Conservation (phyloP, 2,113 vertebrate genomes). For the Tupaia chinensis region DNA sequence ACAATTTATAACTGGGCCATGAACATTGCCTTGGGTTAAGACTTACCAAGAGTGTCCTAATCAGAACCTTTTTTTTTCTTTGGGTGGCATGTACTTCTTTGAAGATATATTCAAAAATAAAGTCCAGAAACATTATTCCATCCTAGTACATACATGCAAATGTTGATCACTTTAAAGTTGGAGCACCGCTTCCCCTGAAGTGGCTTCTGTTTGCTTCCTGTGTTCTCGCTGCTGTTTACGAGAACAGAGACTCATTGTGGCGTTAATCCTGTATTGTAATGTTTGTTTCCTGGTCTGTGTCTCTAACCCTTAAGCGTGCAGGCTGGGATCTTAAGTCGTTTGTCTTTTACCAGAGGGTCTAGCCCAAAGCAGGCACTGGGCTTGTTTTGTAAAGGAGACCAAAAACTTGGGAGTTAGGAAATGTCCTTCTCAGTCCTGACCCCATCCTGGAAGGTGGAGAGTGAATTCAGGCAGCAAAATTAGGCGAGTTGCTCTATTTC, state of each 20-base stretch:
- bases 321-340: background rate
- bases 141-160: background rate
- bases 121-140: background rate
- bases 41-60: conserved; percentile 79
- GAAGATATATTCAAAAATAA: background rate
- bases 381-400: background rate
- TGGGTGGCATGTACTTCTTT: conserved; percentile 70
- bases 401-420: background rate
- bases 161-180: background rate
- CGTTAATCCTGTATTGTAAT: background rate
- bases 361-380: background rate
- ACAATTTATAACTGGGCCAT: conserved; percentile 85
- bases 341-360: background rate
- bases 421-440: background rate
- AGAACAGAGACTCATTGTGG: background rate
- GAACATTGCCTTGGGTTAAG: conserved; percentile 84
- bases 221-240: background rate
- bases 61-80: conserved; percentile 71
- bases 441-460: background rate
- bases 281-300: conserved; percentile 40
- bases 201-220: background rate
- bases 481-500: background rate
- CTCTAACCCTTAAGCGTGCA: background rate
- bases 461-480: background rate
- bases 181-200: background rate